Evolutionary conservation across 2,797 vertebrate genomes (phyloP).

Genomic region (Chanos chanos): DNA sequence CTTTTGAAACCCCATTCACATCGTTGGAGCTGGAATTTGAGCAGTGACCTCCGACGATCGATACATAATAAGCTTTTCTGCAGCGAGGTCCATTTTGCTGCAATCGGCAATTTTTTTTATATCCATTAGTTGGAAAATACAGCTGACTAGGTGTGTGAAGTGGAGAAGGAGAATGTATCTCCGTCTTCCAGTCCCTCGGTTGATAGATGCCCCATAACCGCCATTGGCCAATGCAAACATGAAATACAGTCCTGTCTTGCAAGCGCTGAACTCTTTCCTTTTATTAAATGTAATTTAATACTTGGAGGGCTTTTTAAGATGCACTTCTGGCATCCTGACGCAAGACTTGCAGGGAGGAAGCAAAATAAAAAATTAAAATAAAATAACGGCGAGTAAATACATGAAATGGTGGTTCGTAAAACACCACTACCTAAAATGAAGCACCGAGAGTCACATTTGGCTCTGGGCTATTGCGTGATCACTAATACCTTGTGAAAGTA

Average conservation of each 20-base stretch:
- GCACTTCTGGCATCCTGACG: conserved; percentile 37
- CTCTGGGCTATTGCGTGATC: conserved; percentile 1
- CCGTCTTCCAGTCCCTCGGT: conserved; percentile 39
- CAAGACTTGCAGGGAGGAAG: conserved; percentile 56
- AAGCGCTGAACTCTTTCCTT: conserved; percentile 39
- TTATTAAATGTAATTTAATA: conserved; percentile 65
- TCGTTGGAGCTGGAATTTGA: conserved; percentile 62
- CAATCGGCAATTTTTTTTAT: conserved; percentile 74
- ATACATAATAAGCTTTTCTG: conserved; percentile 77
- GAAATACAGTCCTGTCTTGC: conserved; percentile 47
- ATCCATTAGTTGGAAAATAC: conserved; percentile 73
- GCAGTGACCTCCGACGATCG: conserved; percentile 70
- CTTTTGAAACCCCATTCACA: conserved; percentile 48
- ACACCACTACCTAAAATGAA: conserved; percentile 45
- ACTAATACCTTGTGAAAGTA: not conserved
- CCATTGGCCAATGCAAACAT: conserved; percentile 55
- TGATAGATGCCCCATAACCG: conserved; percentile 63
- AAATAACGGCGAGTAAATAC: conserved; percentile 6
- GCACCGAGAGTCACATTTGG: conserved; percentile 57
- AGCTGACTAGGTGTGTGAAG: conserved; percentile 70
- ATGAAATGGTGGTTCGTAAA: conserved; percentile 39
- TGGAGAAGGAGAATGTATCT: conserved; percentile 60
- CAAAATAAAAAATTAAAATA: conserved; percentile 52
- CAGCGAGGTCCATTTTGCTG: conserved; percentile 72
- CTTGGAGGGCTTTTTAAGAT: conserved; percentile 55